Percentiles rank a stretch among this genome's conserved stretches.
Evolutionary conservation across 2,888 invertebrate species (phyloP).

Genomic region (Epinotia nisella): DNA sequence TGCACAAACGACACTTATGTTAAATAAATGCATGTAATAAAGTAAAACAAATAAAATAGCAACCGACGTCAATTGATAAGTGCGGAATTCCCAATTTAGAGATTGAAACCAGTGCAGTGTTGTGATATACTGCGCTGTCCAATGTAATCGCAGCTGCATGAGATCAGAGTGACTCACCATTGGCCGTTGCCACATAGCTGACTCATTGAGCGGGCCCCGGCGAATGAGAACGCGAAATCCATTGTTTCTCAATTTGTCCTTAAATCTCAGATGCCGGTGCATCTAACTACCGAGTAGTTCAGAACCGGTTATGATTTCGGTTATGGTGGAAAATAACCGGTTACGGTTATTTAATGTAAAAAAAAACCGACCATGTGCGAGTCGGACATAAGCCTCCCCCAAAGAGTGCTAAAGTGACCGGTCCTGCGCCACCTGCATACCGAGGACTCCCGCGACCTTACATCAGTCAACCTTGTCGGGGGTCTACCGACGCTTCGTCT

Average conservation of each 20-base stretch:
- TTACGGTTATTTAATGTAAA: too few species aligned
- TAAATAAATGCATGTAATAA: not conserved
- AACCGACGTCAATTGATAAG: constrained; percentile 14
- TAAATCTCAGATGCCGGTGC: constrained; percentile 58
- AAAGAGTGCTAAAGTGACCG: too few species aligned
- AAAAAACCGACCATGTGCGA: too few species aligned
- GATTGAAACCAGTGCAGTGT: constrained; percentile 8
- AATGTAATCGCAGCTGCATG: constrained; percentile 63
- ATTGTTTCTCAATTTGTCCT: constrained; percentile 73
- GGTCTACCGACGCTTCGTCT: too few species aligned
- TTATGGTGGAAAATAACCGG: too few species aligned
- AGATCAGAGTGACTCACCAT: constrained; percentile 73
- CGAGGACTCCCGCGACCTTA: too few species aligned
- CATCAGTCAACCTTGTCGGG: too few species aligned
- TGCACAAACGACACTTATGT: not conserved
- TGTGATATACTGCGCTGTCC: constrained; percentile 54
- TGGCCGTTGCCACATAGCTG: constrained; percentile 78
- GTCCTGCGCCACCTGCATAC: too few species aligned
- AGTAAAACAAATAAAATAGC: not conserved
- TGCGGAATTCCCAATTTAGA: constrained; percentile 23
- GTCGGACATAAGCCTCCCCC: too few species aligned
- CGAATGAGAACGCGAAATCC: constrained; percentile 73
- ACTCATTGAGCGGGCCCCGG: constrained; percentile 69
- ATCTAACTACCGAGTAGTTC: too few species aligned
- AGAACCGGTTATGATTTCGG: too few species aligned